Evolutionary conservation across 1,140 invertebrate species (phyloP), one percentile per base, ranked within the genome.

Genomic region (Phocides pigmalion): DNA sequence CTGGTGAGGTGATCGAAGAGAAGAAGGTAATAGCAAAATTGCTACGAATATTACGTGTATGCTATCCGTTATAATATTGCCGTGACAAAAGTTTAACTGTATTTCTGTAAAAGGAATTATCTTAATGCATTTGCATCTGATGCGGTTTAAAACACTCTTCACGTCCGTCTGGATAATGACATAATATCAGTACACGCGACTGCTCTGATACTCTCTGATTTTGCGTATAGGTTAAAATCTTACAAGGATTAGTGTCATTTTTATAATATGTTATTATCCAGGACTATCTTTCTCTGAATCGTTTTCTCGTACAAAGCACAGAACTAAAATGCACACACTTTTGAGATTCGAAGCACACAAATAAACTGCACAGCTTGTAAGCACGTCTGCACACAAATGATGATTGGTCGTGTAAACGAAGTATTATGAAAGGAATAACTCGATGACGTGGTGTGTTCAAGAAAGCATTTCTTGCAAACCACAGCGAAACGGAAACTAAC

Each of bases 21-120:
- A 96, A 95, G 93, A 97, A 97, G 97, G 97, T 98, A 97, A 97
- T 96, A 96, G 96, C 96, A 97, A 96, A 97, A 79, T 74, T 66
- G 83, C 82, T 84, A 81, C 79, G 78, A 85, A 76, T 82, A 81
- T 77, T 82, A 76, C 78, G 70, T 91, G 87, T 89, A 91, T 91
- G 89, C 86, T 89, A 81, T 82, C 72, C 84, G 82, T 86, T 79
- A 85, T 77, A 64, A 78, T 81, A 77, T 83, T 81, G 85, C 85
- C 87, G 85, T 90, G 79, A 82, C 78, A 80, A 75, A 81, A 78
- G 68, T 72, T 89, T 90, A 90, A 89, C 87, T 82, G 62, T 81
- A 73, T 70, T 76, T 68, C 25, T 79, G 64, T 79, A 69, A 77
- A 81, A 71, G 71, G 62, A 73, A 74, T 66, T 64, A 75, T 66